Conservation (phyloP, 2,797 vertebrate species). For the Strix occidentalis region DNA sequence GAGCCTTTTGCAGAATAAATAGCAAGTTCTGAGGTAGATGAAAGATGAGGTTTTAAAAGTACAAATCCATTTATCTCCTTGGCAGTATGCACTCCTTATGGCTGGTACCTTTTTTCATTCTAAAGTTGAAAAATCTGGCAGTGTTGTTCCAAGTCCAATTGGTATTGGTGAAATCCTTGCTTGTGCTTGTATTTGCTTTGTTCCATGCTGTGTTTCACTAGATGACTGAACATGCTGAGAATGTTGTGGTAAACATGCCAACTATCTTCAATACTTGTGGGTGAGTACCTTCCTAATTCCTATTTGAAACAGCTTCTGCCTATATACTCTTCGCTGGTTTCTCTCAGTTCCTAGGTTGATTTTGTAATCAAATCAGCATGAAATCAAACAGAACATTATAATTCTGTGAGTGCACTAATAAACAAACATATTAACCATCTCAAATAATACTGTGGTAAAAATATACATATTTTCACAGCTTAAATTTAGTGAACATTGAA, state of each 20-base stretch:
- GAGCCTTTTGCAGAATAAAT: not conserved
- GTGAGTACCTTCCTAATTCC: not conserved
- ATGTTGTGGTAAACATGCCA: not conserved
- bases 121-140: not conserved
- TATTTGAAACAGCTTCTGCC: not conserved
- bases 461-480: not conserved
- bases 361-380: not conserved
- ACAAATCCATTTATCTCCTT: not conserved
- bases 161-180: not conserved
- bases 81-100: not conserved
- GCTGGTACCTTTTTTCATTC: not conserved
- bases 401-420: not conserved
- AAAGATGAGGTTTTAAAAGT: not conserved
- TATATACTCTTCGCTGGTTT: not conserved
- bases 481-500: not conserved
- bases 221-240: not conserved
- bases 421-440: not conserved
- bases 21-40: not conserved
- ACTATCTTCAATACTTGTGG: not conserved
- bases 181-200: not conserved
- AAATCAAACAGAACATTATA: not conserved
- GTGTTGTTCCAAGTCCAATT: not conserved
- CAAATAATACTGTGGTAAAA: conserved; percentile 14
- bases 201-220: not conserved
- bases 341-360: not conserved